These are phyloP conservation scores for Pachliopta kotzebuea DNA, from an alignment of 2,888 invertebrate genomes.

Conservation along the genomic window DNA sequence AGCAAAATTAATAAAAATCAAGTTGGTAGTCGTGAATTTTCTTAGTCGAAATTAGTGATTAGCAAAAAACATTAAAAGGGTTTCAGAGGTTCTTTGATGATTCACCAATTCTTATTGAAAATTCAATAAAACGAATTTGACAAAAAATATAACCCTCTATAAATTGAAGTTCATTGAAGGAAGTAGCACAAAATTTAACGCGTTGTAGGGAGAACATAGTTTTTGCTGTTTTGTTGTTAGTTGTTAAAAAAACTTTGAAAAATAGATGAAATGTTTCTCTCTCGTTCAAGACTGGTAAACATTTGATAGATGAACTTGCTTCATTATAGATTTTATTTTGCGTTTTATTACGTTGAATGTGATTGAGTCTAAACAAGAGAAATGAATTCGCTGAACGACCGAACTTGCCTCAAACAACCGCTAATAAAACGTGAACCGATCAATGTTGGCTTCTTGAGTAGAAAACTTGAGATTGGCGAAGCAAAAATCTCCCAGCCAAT, in stretches of 20 bases:
- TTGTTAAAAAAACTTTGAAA: not conserved
- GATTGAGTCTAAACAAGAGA: slow-evolving; percentile 71
- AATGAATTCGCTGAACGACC: slow-evolving; percentile 52
- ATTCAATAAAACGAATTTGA: no score
- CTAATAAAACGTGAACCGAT: slow-evolving; percentile 61
- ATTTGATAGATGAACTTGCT: slow-evolving; percentile 64
- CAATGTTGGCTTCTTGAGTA: slow-evolving; percentile 57
- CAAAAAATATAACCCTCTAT: no score
- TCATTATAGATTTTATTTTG: slow-evolving; percentile 72
- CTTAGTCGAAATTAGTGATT: no score
- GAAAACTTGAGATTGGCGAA: slow-evolving; percentile 63
- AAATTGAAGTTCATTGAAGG: no score
- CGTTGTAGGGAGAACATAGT: no score
- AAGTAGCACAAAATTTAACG: no score
- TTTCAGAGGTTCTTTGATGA: no score
- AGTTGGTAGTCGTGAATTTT: no score
- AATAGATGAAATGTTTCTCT: not conserved
- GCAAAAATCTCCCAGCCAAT: slow-evolving; percentile 58
- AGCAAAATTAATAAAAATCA: no score
- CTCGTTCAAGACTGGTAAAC: slow-evolving; percentile 56
- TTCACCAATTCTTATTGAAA: no score
- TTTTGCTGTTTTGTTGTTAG: no score
- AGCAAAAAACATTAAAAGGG: no score
- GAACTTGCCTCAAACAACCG: slow-evolving; percentile 47
- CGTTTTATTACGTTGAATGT: slow-evolving; percentile 61